These are phyloP conservation scores for Gnatocerus cornutus DNA, from an alignment of 2,888 invertebrate genomes.

Conservation along the genomic window DNA sequence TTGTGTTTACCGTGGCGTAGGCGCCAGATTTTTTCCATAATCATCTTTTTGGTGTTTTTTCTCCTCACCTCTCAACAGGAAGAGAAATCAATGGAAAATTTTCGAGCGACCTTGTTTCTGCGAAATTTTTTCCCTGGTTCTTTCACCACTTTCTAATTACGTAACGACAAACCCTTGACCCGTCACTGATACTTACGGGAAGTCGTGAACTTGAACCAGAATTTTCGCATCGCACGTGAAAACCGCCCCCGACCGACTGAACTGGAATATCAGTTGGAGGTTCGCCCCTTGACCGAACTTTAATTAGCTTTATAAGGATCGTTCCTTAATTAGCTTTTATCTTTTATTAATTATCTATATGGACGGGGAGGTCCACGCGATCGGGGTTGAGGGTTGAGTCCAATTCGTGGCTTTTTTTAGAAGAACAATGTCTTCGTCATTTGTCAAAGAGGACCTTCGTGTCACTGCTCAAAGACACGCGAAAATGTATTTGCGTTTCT, in stretches of 20 bases:
- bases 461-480: slow-evolving; percentile 39
- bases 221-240: slow-evolving; percentile 22
- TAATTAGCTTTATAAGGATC: slow-evolving; percentile 54
- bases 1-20: slow-evolving; percentile 27
- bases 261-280: slow-evolving; percentile 21
- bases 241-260: slow-evolving; percentile 26
- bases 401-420: slow-evolving; percentile 25
- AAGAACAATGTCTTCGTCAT: slow-evolving; percentile 35
- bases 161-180: slow-evolving; percentile 16
- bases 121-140: slow-evolving; percentile 11
- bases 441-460: slow-evolving; percentile 44
- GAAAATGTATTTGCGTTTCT: slow-evolving; percentile 35
- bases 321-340: slow-evolving; percentile 53
- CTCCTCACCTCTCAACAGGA: not conserved
- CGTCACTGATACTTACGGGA: slow-evolving; percentile 26
- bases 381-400: slow-evolving; percentile 11
- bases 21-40: slow-evolving; percentile 31
- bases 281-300: slow-evolving; percentile 44
- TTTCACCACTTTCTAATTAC: slow-evolving; percentile 18
- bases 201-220: slow-evolving; percentile 29
- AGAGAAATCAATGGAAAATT: slow-evolving; percentile 36
- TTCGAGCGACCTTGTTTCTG: slow-evolving; percentile 19
- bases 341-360: slow-evolving; percentile 61
- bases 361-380: slow-evolving; percentile 32
- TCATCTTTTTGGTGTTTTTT: not conserved